Percentiles rank a stretch among this genome's conserved stretches.
Conservation (phyloP, 2,113 vertebrate genomes). For the Psilopsiagon aymara region DNA sequence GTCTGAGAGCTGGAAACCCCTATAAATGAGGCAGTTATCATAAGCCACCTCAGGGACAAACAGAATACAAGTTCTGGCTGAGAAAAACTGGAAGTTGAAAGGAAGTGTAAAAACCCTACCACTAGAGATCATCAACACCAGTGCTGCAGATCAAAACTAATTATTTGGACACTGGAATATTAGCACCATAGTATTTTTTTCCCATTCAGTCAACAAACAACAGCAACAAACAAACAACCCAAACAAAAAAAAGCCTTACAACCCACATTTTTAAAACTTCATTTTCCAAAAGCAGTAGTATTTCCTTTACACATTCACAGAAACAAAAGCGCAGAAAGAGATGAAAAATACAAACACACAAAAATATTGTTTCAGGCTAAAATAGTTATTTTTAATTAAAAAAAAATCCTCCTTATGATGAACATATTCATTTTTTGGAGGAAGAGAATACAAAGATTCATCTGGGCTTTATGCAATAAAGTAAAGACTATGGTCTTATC, state of each 20-base stretch:
- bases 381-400: not conserved
- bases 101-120: not conserved
- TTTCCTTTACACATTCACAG: not conserved
- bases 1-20: not conserved
- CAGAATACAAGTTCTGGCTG: not conserved
- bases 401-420: not conserved
- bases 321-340: not conserved
- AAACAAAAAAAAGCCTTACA: not conserved
- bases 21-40: not conserved
- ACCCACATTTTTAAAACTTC: not conserved
- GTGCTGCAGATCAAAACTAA: not conserved
- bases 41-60: not conserved
- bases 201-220: not conserved
- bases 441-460: not conserved
- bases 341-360: not conserved
- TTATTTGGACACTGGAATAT: not conserved
- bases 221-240: not conserved
- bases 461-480: not conserved
- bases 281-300: not conserved
- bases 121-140: not conserved
- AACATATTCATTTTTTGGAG: not conserved
- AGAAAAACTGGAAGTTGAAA: not conserved
- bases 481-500: not conserved
- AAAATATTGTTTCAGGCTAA: not conserved
- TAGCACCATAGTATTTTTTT: not conserved